Conservation (phyloP, 2,797 vertebrate genomes). For the Phrynocephalus guinanensis region DNA sequence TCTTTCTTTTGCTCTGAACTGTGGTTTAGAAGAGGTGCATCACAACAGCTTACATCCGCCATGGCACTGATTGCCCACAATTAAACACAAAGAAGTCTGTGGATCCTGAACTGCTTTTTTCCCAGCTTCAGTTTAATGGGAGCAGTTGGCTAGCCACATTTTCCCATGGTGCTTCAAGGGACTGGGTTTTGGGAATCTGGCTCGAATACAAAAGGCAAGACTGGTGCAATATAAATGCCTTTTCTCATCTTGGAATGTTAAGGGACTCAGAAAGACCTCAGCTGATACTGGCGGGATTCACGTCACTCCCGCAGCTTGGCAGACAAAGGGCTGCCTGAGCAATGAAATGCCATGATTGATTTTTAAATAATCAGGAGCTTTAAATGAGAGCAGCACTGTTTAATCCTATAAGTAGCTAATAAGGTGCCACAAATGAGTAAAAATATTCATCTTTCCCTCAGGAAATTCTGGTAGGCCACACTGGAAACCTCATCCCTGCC, state of each 20-base stretch:
- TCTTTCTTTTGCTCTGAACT: background rate
- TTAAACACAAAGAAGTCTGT: background rate
- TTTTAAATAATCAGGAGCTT: background rate
- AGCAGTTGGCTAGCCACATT: background rate
- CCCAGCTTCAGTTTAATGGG: background rate
- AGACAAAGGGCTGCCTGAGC: background rate
- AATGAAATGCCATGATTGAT: background rate
- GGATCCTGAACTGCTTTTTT: background rate
- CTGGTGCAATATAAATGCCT: background rate
- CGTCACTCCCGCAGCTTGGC: background rate
- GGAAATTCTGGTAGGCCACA: background rate
- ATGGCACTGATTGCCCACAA: background rate
- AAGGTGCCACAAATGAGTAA: no score
- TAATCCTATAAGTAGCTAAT: background rate
- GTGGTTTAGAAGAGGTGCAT: constrained; percentile 9
- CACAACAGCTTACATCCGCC: background rate
- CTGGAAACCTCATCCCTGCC: background rate
- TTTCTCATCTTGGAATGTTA: background rate
- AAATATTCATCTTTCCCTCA: background rate
- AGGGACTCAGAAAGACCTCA: background rate
- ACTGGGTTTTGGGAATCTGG: background rate
- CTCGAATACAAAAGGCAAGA: background rate
- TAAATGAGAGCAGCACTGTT: background rate
- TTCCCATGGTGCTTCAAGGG: background rate
- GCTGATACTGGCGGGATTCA: background rate